Base-by-base conservation (phyloP, 2,113 vertebrate genomes). In the Ptychochromis oligacanthus region DNA sequence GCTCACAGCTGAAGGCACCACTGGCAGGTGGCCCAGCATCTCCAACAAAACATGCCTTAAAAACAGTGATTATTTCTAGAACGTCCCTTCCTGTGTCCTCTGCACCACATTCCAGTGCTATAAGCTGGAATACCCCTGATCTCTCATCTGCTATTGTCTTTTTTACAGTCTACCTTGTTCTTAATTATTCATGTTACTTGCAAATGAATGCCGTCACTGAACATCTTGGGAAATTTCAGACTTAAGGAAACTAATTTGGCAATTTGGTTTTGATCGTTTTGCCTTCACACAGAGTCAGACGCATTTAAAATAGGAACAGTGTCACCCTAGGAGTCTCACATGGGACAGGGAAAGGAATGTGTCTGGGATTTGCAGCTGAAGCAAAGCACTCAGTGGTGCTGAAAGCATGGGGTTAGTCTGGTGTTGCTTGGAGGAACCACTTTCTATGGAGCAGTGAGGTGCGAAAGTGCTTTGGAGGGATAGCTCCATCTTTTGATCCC, bases 301-400 rank as follows among this genome's bases (percentile, higher is more conserved):
- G 36, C 57, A 34, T 81, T 79, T 3, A 64, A 72, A 77, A 70
- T 18, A 70, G 31, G 38, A 60, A 84, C 75, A 46, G 7, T 28
- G 31, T 67, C 52, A 1, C 54, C 56, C 75, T 82, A 46, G 82
- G 82, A 92, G 85, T 90, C 81, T 75, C 85, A 57, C 43, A 78
- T 87, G 79, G 77, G 76, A 85, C 82, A 62, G 56, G 62, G 82
- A 87, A 85, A 89, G 76, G 86, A 93, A 94, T 90, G 88, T 92
- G 88, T 74, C 81, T 81, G 67, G 87, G 85, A 92, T 93, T 91
- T 92, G 84, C 75, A 64, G 85, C 82, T 86, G 77, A 84, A 84
- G 84, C 56, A 12, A 58, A 87, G 60, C 59, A 46, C 55, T 81
- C 89, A 81, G 86, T 43, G 65, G 74, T 81, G 88, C 86, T 84